A percentile compares a stretch with the other conserved stretches of the same genome.
phyloP scores from a whole-genome alignment of 2,888 invertebrate species.

The Temnothorax unifasciatus region DNA sequence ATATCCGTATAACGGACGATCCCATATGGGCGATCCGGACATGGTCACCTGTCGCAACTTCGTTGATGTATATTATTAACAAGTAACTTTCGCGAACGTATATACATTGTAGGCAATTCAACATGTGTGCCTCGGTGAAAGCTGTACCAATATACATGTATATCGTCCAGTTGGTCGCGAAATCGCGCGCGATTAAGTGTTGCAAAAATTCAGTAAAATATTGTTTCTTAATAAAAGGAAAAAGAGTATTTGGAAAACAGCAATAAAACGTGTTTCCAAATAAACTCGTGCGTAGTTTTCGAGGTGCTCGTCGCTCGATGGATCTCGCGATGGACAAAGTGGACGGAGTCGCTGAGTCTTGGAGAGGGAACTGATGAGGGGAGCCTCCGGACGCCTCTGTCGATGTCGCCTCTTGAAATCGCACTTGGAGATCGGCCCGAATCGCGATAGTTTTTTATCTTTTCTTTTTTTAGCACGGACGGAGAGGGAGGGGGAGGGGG shows the following conservation, averaged over 20 bases:
- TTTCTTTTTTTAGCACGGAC: not conserved
- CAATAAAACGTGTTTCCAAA: not conserved
- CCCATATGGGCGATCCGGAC: conserved; percentile 67
- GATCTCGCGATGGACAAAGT: not conserved
- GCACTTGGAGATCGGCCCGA: not conserved
- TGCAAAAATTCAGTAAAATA: too few relatives aligned
- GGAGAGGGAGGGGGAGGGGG: not conserved
- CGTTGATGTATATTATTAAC: not conserved
- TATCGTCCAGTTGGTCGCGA: not conserved
- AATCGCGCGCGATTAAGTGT: not conserved
- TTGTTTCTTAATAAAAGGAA: not conserved
- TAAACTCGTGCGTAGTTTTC: not conserved
- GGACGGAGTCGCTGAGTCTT: not conserved
- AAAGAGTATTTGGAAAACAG: too few relatives aligned
- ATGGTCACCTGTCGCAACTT: conserved; percentile 68
- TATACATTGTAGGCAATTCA: too few relatives aligned
- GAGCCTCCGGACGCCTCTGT: not conserved
- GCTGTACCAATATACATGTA: too few relatives aligned
- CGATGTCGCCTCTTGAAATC: not conserved
- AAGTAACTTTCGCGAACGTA: not conserved
- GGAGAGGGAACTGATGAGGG: not conserved
- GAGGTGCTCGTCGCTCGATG: too few relatives aligned
- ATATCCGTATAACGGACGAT: conserved; percentile 56
- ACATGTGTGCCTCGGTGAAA: not conserved
- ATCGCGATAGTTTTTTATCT: not conserved